Evolutionary conservation across 2,797 vertebrate species (phyloP).

Genomic region (Triplophysa bombifrons): DNA sequence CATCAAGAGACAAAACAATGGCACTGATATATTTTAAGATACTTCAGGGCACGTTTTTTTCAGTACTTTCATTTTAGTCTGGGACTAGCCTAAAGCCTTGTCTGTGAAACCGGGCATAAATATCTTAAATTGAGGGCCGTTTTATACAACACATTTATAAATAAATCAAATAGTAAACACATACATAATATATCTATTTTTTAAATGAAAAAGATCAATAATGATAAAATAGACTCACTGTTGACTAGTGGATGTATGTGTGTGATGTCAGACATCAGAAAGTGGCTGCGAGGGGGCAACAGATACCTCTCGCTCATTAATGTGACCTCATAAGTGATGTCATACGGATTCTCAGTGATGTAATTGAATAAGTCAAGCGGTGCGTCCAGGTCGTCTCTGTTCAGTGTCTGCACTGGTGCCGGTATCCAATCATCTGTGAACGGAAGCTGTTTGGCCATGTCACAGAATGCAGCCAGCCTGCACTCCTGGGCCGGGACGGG

Average conservation of each 20-base stretch:
- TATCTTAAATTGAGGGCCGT: no score
- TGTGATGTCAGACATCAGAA: constrained; percentile 92
- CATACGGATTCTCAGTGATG: constrained; percentile 79
- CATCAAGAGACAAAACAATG: no score
- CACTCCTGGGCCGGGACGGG: constrained; percentile 65
- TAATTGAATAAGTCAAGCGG: constrained; percentile 81
- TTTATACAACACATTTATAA: no score
- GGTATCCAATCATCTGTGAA: constrained; percentile 63
- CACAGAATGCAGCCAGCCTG: constrained; percentile 84
- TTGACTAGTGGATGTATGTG: constrained; percentile 82
- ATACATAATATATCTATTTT: no score
- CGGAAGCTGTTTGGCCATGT: constrained; percentile 88
- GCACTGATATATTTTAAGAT: no score
- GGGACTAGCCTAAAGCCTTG: no score
- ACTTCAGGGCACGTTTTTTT: no score
- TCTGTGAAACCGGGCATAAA: no score
- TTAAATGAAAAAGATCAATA: not conserved
- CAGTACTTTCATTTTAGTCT: no score
- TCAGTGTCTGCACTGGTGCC: constrained; percentile 61
- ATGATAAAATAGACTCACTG: constrained; percentile 71
- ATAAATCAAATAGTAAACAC: no score
- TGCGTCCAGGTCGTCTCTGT: constrained; percentile 59
- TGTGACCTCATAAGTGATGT: constrained; percentile 69
- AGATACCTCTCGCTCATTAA: constrained; percentile 90
- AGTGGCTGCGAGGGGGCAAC: constrained; percentile 83